phyloP scores from a whole-genome alignment of 2,888 invertebrate species.

The Thysanoteuthis rhombus region DNA sequence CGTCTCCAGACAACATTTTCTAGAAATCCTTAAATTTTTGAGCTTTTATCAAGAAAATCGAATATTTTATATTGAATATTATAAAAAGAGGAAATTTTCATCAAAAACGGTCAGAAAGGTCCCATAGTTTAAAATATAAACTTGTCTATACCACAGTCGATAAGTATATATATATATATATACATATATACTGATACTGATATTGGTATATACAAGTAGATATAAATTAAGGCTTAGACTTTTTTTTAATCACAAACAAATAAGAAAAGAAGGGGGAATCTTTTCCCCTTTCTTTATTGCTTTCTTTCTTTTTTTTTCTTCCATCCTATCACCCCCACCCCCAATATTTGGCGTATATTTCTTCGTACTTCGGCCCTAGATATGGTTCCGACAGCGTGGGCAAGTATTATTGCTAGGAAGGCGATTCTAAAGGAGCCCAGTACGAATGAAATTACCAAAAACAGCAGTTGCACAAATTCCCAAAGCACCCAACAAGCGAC shows the following conservation, averaged over 20 bases:
- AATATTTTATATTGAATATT: neutral
- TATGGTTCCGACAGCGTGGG: slow-evolving; percentile 25
- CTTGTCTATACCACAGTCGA: neutral
- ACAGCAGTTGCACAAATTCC: slow-evolving; percentile 17
- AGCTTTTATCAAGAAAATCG: neutral
- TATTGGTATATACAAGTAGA: neutral
- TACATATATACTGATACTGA: neutral
- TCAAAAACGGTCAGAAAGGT: neutral
- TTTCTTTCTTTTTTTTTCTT: neutral
- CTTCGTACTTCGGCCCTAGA: slow-evolving; percentile 26
- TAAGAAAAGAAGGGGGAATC: neutral
- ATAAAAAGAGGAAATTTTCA: neutral
- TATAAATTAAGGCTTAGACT: neutral
- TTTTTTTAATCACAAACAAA: neutral
- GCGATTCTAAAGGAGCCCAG: slow-evolving; percentile 23
- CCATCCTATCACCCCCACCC: neutral
- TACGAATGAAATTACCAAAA: slow-evolving; percentile 30
- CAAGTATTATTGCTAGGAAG: slow-evolving; percentile 26
- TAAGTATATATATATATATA: neutral
- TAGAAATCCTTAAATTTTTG: neutral
- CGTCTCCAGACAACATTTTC: neutral
- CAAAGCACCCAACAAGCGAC: slow-evolving; percentile 19
- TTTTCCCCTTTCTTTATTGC: neutral
- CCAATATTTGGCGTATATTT: neutral
- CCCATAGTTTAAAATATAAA: neutral